phyloP scores from a whole-genome alignment of 2,888 invertebrate species.

The Tipula vernalis region DNA sequence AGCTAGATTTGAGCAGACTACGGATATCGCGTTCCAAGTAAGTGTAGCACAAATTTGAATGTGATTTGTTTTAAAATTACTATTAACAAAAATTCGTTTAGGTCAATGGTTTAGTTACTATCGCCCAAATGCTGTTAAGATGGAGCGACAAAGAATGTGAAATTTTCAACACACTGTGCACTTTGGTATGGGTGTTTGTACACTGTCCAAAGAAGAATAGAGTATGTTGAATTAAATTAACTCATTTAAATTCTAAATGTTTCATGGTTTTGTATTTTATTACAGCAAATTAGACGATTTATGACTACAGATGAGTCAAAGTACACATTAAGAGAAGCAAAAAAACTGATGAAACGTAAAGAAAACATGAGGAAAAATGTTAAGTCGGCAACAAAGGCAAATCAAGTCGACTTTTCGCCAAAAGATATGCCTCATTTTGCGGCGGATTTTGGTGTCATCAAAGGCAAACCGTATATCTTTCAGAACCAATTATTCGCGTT shows the following conservation, averaged over 20 bases:
- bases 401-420: not conserved
- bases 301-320: constrained; percentile 33
- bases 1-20: constrained; percentile 47
- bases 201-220: constrained; percentile 29
- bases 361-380: constrained; percentile 34
- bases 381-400: constrained; percentile 20
- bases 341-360: constrained; percentile 33
- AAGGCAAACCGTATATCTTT: constrained; percentile 30
- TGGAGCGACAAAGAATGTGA: constrained; percentile 54
- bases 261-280: constrained; percentile 8
- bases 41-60: constrained; percentile 17
- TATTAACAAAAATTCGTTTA: constrained; percentile 23
- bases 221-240: constrained; percentile 19
- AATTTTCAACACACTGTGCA: constrained; percentile 50
- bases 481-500: constrained; percentile 34
- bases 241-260: not conserved
- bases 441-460: constrained; percentile 33
- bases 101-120: constrained; percentile 44
- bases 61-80: not conserved
- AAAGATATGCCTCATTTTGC: constrained; percentile 28
- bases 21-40: constrained; percentile 46
- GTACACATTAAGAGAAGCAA: constrained; percentile 33
- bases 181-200: constrained; percentile 52
- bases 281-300: constrained; percentile 30
- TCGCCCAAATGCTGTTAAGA: constrained; percentile 50